Evolutionary conservation across 1,140 invertebrate species (phyloP), one percentile per base, ranked within the genome.

Genomic region (Euglossa dilemma): DNA sequence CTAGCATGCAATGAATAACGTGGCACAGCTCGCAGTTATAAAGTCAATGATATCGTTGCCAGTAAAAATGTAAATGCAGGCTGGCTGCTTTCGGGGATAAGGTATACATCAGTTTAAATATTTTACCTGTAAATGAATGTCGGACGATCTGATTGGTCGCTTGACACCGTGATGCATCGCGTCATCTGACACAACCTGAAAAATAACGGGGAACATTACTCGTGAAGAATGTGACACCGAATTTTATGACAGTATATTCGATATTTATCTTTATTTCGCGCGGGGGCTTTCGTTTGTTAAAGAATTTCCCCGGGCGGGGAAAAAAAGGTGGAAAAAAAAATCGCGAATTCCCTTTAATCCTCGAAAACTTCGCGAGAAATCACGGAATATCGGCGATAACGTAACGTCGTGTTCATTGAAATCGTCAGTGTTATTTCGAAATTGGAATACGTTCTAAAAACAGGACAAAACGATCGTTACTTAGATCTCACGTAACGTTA

Each of bases 101-200:
- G 36, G 36, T 36, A 36, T 36, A 20, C 2, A 28, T 67, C 12
- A 18, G 5, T 25, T 5, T 23, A 71, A 28, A 28, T 57, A 43
- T 16, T 70, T 73, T 73, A 73, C 71, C 71, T 73, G 71, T 25
- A n/a, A 25, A 43, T 45, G 50, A 57, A 25, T 5, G 14, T 25
- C 20, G 0, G 54, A 57, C 2, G 36, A 12, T 73, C 54, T 25
- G 5, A n/a, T 45, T 20, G 54, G 7, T 25, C 71, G 28, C 9
- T 57, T 25, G 7, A 45, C 36, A 18, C 36, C 36, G 4, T 73
- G 16, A 45, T 11, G 54, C 36, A n/a, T 73, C 36, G 54, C 59
- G 18, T 45, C 12, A 25, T 73, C 23, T 45, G 71, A 45, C 14
- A 45, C 2, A 43, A 23, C 0, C 54, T 73, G 54, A 43, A 73